phyloP scores from a whole-genome alignment of 2,797 vertebrate species.

The Otolemur crassicaudatus region DNA sequence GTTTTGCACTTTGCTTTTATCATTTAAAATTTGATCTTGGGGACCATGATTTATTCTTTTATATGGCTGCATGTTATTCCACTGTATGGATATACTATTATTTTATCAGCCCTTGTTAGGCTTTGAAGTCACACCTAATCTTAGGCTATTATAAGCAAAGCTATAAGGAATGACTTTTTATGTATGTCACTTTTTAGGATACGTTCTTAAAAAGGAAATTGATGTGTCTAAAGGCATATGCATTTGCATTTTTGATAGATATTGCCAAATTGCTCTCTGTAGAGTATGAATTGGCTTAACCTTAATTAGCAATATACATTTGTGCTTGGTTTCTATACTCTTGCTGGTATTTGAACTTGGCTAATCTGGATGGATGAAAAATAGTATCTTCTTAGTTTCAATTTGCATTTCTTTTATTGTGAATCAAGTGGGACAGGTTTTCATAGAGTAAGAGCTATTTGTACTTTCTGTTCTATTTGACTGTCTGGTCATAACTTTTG shows the following conservation, averaged over 20 bases:
- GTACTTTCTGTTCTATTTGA: not conserved
- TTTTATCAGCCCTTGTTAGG: not conserved
- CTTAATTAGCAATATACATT: not conserved
- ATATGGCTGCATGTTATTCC: rapidly evolving
- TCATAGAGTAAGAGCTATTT: not conserved
- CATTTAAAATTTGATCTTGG: not conserved
- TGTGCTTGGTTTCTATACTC: not conserved
- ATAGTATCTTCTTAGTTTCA: not conserved
- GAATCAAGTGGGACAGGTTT: not conserved
- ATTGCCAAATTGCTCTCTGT: not conserved
- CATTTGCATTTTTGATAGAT: not conserved
- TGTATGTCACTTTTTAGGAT: not conserved
- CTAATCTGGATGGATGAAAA: too few species aligned
- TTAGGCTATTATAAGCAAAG: not conserved
- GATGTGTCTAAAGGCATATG: not conserved
- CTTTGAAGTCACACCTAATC: not conserved
- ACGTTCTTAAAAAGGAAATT: not conserved
- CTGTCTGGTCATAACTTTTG: not conserved
- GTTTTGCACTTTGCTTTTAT: not conserved
- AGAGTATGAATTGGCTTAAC: not conserved
- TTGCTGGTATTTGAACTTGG: not conserved
- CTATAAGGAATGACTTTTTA: not conserved
- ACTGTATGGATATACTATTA: rapidly evolving
- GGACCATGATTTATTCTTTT: not conserved
- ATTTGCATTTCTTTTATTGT: not conserved